Conservation (phyloP, 1,140 invertebrate species). For the Aplysia californica region DNA sequence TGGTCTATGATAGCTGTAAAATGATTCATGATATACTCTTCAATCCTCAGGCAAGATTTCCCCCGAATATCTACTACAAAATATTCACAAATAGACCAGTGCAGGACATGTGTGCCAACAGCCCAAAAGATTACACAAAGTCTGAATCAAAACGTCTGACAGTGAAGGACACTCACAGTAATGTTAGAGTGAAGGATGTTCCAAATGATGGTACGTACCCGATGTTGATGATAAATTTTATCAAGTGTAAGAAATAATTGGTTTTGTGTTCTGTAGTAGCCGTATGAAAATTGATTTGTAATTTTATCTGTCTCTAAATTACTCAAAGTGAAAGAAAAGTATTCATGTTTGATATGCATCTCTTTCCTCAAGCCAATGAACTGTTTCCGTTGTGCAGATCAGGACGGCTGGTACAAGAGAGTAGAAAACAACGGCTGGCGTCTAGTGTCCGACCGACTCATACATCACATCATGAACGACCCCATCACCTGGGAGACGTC, state of each 20-base stretch:
- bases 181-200: constrained; percentile 7
- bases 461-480: constrained; percentile 62
- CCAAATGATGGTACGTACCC: constrained; percentile 15
- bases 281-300: too few relatives aligned
- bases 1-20: too few relatives aligned
- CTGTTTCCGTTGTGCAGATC: constrained; percentile 41
- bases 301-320: neutral
- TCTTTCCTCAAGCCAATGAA: too few relatives aligned
- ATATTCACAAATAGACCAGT: constrained; percentile 68
- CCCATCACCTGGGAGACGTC: constrained; percentile 61
- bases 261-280: too few relatives aligned
- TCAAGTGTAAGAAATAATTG: too few relatives aligned
- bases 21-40: too few relatives aligned
- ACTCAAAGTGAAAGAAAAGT: neutral
- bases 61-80: constrained; percentile 69
- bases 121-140: constrained; percentile 66
- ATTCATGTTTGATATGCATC: neutral
- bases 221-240: too few relatives aligned
- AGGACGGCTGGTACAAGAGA: constrained; percentile 63
- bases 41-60: constrained; percentile 67
- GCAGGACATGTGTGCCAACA: constrained; percentile 67
- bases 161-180: constrained; percentile 56
- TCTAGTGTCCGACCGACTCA: constrained; percentile 64
- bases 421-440: constrained; percentile 68
- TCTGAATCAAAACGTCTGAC: constrained; percentile 50